phyloP scores from a whole-genome alignment of 2,113 vertebrate genomes.

The Gnathonemus echidnorhynchus region DNA sequence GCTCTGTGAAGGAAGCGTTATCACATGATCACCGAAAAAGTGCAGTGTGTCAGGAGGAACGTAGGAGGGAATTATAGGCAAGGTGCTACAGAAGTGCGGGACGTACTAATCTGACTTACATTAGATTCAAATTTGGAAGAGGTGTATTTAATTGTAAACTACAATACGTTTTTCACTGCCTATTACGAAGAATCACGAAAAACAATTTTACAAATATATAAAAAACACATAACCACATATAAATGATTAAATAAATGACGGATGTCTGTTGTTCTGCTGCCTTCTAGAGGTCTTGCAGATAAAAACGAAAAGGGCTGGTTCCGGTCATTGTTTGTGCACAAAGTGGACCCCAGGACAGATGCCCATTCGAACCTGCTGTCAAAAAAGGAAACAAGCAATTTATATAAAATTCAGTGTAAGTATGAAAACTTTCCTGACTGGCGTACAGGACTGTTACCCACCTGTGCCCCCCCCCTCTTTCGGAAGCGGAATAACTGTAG shows the following conservation, averaged over 20 bases:
- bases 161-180: not conserved
- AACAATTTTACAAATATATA: not conserved
- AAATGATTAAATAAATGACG: not conserved
- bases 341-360: conserved; percentile 86
- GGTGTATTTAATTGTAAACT: not conserved
- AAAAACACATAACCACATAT: not conserved
- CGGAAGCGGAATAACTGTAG: not conserved
- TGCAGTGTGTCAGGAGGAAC: not conserved
- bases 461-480: not conserved
- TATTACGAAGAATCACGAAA: not conserved
- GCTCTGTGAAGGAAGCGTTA: conserved; percentile 25
- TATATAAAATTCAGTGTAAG: conserved; percentile 93
- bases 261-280: conserved; percentile 24
- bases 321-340: conserved; percentile 83
- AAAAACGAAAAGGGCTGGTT: conserved; percentile 79
- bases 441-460: not conserved
- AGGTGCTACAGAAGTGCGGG: not conserved
- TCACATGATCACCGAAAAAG: conserved; percentile 4
- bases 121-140: not conserved
- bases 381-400: conserved; percentile 88
- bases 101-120: not conserved
- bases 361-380: conserved; percentile 93
- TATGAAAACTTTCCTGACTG: not conserved
- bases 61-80: not conserved
- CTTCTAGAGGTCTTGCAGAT: conserved; percentile 70